Percentiles rank a stretch among this genome's conserved stretches.
Conservation (phyloP, 2,888 invertebrate genomes). For the Trileptium ribeirensis region DNA sequence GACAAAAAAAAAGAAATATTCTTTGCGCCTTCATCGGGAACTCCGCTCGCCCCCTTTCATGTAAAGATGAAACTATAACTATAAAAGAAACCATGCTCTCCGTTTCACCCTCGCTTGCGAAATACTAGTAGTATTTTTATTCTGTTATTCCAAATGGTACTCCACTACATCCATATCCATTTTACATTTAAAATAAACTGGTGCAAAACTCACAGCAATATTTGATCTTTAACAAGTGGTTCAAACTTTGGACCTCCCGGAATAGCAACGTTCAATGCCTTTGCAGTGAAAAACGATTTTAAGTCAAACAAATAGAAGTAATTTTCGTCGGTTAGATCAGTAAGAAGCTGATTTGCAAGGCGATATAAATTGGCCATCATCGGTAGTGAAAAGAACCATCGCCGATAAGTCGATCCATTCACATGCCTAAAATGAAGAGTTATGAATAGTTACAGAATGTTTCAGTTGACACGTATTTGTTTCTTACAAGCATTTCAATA, state of each 20-base stretch:
- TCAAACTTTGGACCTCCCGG: slow-evolving; percentile 99
- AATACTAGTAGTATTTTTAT: too few species aligned
- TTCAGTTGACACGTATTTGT: background rate
- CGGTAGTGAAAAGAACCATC: slow-evolving; percentile 89
- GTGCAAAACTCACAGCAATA: slow-evolving; percentile 50
- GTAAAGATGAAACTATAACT: too few species aligned
- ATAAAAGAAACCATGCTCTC: too few species aligned
- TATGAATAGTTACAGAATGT: too few species aligned
- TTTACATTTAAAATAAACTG: too few species aligned
- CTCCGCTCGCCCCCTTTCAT: too few species aligned
- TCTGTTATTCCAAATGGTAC: too few species aligned
- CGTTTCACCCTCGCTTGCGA: too few species aligned
- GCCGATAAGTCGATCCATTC: slow-evolving; percentile 91
- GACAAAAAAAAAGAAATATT: too few species aligned
- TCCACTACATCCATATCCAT: too few species aligned
- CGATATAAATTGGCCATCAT: slow-evolving; percentile 96
- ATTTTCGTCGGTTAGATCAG: slow-evolving; percentile 94
- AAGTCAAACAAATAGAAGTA: slow-evolving; percentile 98
- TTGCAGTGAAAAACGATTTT: slow-evolving; percentile 98
- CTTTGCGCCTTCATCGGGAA: too few species aligned
- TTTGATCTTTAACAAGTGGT: slow-evolving; percentile 93
- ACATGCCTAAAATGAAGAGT: slow-evolving; percentile 63
- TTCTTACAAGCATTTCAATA: background rate
- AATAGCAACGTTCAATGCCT: slow-evolving; percentile 97
- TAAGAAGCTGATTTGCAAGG: slow-evolving; percentile 89